Evolutionary conservation across 2,797 vertebrate species (phyloP), one percentile per base, ranked within the genome.

Genomic region (Cercopithecus diana): DNA sequence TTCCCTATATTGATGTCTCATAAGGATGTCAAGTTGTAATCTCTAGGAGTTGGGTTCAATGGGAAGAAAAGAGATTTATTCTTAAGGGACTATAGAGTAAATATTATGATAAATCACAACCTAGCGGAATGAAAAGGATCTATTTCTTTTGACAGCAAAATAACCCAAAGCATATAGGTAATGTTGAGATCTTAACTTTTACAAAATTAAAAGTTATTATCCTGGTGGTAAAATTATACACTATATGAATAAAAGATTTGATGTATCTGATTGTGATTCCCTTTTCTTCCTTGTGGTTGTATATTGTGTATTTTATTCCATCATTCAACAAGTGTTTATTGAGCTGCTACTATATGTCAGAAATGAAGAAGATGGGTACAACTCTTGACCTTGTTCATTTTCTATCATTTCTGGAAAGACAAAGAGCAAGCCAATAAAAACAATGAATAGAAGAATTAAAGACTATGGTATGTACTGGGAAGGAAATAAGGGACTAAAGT

Each of bases 71-170:
- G n/a, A 67, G 10, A 70, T 97, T 93, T 92, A 50, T 83, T 88
- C 33, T 76, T 48, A n/a, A 64, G 58, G 55, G 33, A 64, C 67
- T 79, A 26, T 45, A 77, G 45, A 55, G 15, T 80, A 82, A 93
- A 73, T 36, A 33, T 67, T 36, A 33, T 70, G 58, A 43, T 57
- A 88, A 77, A n/a, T 72, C 28, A 64, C 45, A 79, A 55, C 30
- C 30, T 45, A 57, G 48, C 30, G 43, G 41, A 85, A 90, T 72
- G 33, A 88, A 36, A 52, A 84, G 41, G 67, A 64, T 13, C 9
- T 79, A 33, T 81, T 96, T 88, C 36, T 95, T 90, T 92, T 70
- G 95, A 72, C 58, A 93, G 39, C 33, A 70, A 64, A 90, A 50
- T 61, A 89, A 87, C 33, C 75, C 80, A 57, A 75, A 93, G 76